Evolutionary conservation across 2,797 vertebrate species (phyloP).

Genomic region (Basileuterus tristriatus): DNA sequence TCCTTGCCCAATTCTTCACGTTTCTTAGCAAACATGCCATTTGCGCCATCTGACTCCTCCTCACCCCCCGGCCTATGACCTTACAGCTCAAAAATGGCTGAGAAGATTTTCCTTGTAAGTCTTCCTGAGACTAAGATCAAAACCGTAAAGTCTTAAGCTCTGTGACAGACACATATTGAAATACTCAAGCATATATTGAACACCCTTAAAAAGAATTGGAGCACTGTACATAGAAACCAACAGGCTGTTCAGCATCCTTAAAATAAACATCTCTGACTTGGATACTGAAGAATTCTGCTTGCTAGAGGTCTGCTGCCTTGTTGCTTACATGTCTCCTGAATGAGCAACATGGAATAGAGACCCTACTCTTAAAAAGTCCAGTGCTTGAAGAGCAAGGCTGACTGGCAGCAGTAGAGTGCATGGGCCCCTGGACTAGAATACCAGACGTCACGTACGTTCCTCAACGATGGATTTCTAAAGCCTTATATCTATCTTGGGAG

Average conservation of each 20-base stretch:
- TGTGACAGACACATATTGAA: neutral
- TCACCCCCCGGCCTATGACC: conserved; percentile 43
- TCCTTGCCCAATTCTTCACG: conserved; percentile 49
- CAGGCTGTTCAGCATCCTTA: neutral
- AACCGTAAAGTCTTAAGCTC: neutral
- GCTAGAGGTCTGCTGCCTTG: neutral
- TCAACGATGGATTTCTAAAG: neutral
- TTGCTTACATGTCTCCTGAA: neutral
- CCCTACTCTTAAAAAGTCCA: neutral
- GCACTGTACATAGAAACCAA: neutral
- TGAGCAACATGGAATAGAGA: neutral
- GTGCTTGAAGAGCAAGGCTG: neutral
- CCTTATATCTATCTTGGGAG: neutral
- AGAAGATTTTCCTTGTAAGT: conserved; percentile 19
- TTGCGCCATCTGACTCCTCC: conserved; percentile 34
- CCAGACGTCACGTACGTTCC: neutral
- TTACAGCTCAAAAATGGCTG: conserved; percentile 35
- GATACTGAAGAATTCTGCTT: neutral
- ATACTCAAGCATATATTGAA: neutral
- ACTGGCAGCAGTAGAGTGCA: neutral
- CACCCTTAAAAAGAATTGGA: neutral
- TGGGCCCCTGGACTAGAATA: neutral
- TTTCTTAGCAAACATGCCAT: conserved; percentile 57
- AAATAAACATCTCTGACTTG: neutral
- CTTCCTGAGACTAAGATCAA: neutral